A percentile compares a stretch with the other conserved stretches of the same genome.
Evolutionary conservation across 2,888 invertebrate genomes (phyloP).

Genomic region (Eupelmus urozonus): DNA sequence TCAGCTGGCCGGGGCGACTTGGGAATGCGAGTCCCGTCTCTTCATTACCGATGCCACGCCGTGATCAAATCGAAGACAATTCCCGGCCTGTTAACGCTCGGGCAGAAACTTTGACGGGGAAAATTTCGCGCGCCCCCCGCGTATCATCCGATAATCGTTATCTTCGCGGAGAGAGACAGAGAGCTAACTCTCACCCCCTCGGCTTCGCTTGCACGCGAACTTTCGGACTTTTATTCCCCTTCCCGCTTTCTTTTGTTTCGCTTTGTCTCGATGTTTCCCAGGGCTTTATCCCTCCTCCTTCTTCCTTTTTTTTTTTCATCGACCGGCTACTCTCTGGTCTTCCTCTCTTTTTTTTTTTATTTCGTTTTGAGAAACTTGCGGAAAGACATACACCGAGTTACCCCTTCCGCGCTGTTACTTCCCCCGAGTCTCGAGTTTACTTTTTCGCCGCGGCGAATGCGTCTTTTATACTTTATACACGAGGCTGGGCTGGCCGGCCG

Average conservation of each 20-base stretch:
- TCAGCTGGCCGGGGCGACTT: background rate
- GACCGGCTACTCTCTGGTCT: background rate
- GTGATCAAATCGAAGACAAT: constrained; percentile 27
- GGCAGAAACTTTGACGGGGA: constrained; percentile 11
- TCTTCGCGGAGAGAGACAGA: too few species aligned
- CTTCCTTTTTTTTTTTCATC: background rate
- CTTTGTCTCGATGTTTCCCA: background rate
- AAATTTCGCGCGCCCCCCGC: constrained; percentile 7
- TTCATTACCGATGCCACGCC: constrained; percentile 24
- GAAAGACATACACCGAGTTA: background rate
- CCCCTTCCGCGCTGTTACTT: background rate
- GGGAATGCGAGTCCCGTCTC: constrained; percentile 20
- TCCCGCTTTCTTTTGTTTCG: background rate
- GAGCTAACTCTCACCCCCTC: background rate
- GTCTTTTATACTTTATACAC: constrained; percentile 19
- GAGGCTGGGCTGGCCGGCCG: background rate
- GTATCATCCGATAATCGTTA: constrained; percentile 29
- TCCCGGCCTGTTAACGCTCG: background rate
- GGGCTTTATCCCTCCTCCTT: background rate
- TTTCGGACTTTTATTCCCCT: constrained; percentile 17
- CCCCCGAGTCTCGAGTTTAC: background rate
- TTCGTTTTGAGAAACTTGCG: background rate
- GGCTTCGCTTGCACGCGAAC: background rate
- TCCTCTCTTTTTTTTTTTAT: background rate
- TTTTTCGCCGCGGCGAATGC: background rate